These are phyloP conservation scores for Syrmaticus mikado DNA, from an alignment of 2,113 vertebrate species.

Conservation along the genomic window DNA sequence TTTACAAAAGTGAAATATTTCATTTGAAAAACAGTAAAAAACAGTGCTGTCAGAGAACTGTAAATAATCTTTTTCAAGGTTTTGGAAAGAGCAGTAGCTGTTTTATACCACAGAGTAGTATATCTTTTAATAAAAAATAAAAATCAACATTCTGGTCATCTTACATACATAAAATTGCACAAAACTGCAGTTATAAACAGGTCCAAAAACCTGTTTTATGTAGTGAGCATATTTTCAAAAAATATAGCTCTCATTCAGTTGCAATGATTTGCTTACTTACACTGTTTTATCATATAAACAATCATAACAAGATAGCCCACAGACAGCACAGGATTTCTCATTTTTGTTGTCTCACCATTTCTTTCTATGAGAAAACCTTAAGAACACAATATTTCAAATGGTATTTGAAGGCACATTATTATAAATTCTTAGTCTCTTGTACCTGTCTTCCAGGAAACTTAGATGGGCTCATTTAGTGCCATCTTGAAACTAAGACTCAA, in stretches of 20 bases:
- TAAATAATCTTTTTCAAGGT: background rate
- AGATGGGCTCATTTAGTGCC: background rate
- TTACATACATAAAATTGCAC: background rate
- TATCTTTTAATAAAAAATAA: background rate
- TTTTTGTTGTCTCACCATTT: background rate
- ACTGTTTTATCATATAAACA: background rate
- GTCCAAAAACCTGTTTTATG: background rate
- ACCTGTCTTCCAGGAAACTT: background rate
- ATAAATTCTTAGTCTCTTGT: background rate
- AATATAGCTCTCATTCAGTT: background rate
- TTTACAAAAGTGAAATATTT: background rate
- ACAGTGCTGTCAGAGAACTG: background rate
- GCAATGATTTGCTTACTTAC: background rate
- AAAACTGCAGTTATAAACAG: background rate
- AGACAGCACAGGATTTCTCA: background rate
- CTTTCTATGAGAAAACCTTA: background rate
- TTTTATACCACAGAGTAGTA: background rate
- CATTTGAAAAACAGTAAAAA: background rate
- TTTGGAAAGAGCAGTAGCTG: background rate
- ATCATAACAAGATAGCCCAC: background rate
- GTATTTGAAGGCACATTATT: background rate
- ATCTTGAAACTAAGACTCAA: background rate
- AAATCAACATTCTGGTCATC: background rate
- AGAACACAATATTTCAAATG: background rate
- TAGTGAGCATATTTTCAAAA: background rate